Base-by-base conservation (phyloP, 2,113 vertebrate genomes). In the Epinephelus moara region DNA sequence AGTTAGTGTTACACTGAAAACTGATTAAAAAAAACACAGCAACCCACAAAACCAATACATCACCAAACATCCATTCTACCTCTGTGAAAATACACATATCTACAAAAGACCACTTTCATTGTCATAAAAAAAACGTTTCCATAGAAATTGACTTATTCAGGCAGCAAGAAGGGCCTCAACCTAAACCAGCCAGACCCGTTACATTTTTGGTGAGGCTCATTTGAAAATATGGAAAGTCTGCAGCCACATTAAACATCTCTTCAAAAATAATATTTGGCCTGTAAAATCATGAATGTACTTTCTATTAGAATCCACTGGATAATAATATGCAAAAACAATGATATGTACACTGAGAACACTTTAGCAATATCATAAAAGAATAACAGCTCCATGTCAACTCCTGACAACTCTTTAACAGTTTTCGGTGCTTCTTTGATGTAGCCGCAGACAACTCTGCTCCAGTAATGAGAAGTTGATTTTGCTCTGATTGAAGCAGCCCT, bases 151-250 rank as follows among this genome's bases (percentile, higher is more conserved):
- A 60, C 53, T 21, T 72, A 55, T 63, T 21, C 3, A 78, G 11
- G n/a, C 52, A 81, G 61, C 17, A 56, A 66, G 2, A 77, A 27
- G 0, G 3, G 55, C 10, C 50, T 64, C 68, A n/a, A 59, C 3
- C 27, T 12, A 73, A 81, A 63, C 14, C 4, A 30, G 4, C 4
- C 7, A 62, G 27, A 67, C 23, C 52, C 19, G 60, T 13, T 19
- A 10, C 6, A 3, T 50, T 62, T 6, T 12, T 63, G 21, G n/a
- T 60, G 37, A 8, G 45, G 47, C 45, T 53, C 64, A 19, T 45
- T 42, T 1, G 42, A 75, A 78, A 66, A 70, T 57, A 61, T 25
- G 21, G 33, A 45, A 82, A 80, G 19, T 69, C 82, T 61, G 55
- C 77, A 18, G 23, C 57, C 30, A 18, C 50, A 70, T 13, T 69